phyloP scores from a whole-genome alignment of 2,113 vertebrate genomes.

The Dendrocopos noguchii region DNA sequence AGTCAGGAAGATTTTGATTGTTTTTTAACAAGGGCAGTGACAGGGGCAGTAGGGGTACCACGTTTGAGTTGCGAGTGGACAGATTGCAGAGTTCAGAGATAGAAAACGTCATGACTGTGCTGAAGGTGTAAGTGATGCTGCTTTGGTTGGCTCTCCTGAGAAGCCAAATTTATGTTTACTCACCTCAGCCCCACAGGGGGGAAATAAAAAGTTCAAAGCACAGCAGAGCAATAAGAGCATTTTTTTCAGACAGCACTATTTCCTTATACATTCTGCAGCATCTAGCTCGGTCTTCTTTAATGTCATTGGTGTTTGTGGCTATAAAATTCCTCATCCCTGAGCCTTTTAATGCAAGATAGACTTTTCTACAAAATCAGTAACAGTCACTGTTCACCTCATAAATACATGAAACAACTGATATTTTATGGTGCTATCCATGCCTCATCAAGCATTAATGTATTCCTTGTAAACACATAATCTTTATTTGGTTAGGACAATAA shows the following conservation, averaged over 20 bases:
- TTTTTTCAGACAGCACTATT: background rate
- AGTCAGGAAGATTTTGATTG: background rate
- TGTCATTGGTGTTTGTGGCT: background rate
- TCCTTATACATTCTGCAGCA: background rate
- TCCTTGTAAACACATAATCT: conserved; percentile 56
- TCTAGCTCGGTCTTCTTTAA: background rate
- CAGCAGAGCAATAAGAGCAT: background rate
- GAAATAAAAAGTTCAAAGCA: background rate
- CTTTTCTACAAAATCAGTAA: conserved; percentile 14
- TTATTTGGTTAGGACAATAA: conserved; percentile 48
- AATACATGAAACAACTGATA: conserved; percentile 18
- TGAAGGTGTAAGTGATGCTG: rapidly evolving
- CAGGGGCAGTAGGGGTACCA: background rate
- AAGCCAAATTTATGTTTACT: background rate
- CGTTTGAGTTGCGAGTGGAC: rapidly evolving
- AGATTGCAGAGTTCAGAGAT: rapidly evolving
- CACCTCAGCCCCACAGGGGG: background rate
- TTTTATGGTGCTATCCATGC: conserved; percentile 21
- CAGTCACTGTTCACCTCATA: conserved; percentile 23
- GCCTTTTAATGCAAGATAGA: conserved; percentile 5
- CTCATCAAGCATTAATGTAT: conserved; percentile 38
- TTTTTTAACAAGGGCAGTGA: background rate
- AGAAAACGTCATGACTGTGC: background rate
- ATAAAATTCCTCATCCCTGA: background rate
- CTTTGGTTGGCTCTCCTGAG: background rate